A percentile compares a stretch with the other conserved stretches of the same genome.
Conservation (phyloP, 2,888 invertebrate genomes). For the Alloscopus bannaensis region DNA sequence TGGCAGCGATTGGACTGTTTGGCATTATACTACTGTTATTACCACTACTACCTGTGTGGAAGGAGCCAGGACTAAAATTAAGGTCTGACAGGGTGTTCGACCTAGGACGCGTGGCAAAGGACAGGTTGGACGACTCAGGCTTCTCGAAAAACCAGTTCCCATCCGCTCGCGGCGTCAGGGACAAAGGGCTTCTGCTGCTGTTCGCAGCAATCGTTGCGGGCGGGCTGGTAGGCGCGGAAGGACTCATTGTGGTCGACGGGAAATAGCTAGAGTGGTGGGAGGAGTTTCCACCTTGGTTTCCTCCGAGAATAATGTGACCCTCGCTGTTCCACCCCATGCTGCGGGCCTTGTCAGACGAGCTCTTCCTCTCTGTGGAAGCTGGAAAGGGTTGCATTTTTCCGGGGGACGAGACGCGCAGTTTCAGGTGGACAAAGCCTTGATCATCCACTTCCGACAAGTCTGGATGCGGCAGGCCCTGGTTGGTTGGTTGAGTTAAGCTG, state of each 20-base stretch:
- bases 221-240: slow-evolving; percentile 4
- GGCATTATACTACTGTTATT: slow-evolving; percentile 17
- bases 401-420: slow-evolving; percentile 58
- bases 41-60: slow-evolving; percentile 44
- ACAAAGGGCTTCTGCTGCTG: slow-evolving; percentile 42
- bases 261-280: slow-evolving; percentile 63
- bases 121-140: slow-evolving; percentile 16
- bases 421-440: slow-evolving; percentile 67
- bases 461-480: neutral
- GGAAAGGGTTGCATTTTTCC: neutral
- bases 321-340: slow-evolving; percentile 63
- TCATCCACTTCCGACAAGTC: slow-evolving; percentile 27
- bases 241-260: slow-evolving; percentile 6
- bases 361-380: slow-evolving; percentile 43
- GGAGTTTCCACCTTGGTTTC: neutral
- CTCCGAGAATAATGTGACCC: neutral
- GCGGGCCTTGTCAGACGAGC: slow-evolving; percentile 65
- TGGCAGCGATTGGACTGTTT: slow-evolving; percentile 10
- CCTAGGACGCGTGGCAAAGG: slow-evolving; percentile 32
- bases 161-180: slow-evolving; percentile 37
- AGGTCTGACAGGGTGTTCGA: slow-evolving; percentile 62
- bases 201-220: slow-evolving; percentile 6
- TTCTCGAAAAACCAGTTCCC: slow-evolving; percentile 54
- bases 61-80: slow-evolving; percentile 47
- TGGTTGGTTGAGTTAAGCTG: slow-evolving; percentile 13